Percentiles rank a stretch among this genome's conserved stretches.
phyloP scores from a whole-genome alignment of 2,888 invertebrate species.

The Meiosimyza platycephala region DNA sequence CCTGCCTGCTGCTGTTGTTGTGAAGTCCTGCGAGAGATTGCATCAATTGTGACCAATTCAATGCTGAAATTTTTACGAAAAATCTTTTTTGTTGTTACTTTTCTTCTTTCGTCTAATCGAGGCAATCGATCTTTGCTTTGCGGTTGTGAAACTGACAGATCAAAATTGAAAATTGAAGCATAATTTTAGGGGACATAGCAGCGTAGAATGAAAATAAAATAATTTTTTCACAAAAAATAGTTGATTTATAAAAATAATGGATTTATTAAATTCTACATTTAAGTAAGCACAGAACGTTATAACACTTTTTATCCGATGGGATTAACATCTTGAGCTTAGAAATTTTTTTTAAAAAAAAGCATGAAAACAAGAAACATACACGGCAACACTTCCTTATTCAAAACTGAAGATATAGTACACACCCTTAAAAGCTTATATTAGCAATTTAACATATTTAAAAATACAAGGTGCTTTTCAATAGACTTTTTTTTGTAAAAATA shows the following conservation, averaged over 20 bases:
- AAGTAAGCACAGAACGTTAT: too few relatives aligned
- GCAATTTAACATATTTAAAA: not conserved
- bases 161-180: constrained; percentile 54
- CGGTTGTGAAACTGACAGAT: constrained; percentile 56
- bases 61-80: not conserved
- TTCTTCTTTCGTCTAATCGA: constrained; percentile 51
- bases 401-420: too few relatives aligned
- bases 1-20: not conserved
- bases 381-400: too few relatives aligned
- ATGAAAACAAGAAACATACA: too few relatives aligned
- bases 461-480: not conserved
- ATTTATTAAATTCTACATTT: too few relatives aligned
- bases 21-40: constrained; percentile 20
- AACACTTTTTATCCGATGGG: too few relatives aligned
- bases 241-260: too few relatives aligned
- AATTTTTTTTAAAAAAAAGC: too few relatives aligned
- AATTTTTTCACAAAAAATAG: too few relatives aligned
- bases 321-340: too few relatives aligned
- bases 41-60: constrained; percentile 25
- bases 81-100: constrained; percentile 33
- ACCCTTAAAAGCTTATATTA: not conserved
- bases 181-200: constrained; percentile 1
- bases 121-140: constrained; percentile 57
- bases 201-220: too few relatives aligned
- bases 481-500: constrained; percentile 2